A percentile compares a stretch with the other conserved stretches of the same genome.
phyloP scores from a whole-genome alignment of 2,113 vertebrate species.

The Dasyprocta punctata region DNA sequence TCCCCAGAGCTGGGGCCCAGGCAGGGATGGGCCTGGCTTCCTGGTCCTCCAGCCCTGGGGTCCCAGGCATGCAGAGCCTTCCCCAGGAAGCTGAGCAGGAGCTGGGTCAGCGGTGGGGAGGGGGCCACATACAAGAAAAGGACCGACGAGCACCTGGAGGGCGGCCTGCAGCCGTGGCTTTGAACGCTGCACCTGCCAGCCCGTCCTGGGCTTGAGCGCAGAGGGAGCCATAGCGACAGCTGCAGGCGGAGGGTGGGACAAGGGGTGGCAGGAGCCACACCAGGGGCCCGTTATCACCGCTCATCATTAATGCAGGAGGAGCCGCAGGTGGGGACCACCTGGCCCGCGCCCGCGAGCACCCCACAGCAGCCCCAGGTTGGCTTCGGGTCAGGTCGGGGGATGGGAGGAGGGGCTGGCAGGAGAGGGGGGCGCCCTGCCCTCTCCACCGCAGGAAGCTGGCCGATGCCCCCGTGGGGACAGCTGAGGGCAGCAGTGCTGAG shows the following conservation, averaged over 20 bases:
- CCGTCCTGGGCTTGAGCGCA: too few species aligned
- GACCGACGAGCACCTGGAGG: neutral
- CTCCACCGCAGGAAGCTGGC: neutral
- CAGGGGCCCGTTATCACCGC: neutral
- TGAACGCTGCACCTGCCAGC: neutral
- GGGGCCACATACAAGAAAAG: neutral
- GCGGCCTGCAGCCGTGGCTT: neutral
- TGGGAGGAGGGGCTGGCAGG: neutral
- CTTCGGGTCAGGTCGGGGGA: fast-evolving
- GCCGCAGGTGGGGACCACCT: neutral
- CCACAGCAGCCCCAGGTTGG: neutral
- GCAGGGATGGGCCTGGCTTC: neutral
- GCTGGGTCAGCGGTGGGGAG: neutral
- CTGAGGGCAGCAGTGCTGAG: neutral
- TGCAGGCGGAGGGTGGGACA: neutral
- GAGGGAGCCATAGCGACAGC: neutral
- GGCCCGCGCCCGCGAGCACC: neutral
- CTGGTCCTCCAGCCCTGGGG: neutral
- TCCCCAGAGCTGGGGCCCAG: neutral
- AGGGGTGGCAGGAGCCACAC: neutral
- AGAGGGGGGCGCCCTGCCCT: neutral
- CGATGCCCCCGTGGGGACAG: too few species aligned
- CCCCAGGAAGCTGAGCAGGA: neutral
- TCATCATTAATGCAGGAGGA: neutral
- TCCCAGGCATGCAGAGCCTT: neutral